Base-by-base conservation (phyloP, 30 jellyfish, hydroid and myxozoan species). In the Hydractinia echinata region DNA sequence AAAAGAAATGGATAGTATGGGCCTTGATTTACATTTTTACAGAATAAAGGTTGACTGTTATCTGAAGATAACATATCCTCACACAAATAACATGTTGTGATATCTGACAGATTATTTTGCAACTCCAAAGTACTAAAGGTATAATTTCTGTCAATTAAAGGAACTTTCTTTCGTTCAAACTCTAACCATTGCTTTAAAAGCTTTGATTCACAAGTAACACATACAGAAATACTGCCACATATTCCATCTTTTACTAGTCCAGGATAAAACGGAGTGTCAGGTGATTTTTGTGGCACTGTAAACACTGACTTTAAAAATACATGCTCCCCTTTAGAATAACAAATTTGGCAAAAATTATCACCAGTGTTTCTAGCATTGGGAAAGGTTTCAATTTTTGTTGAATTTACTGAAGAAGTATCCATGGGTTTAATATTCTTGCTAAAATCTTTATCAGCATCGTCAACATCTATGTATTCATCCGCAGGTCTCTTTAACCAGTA, bases 211-310 rank as follows among this genome's bases (percentile, higher is more conserved):
- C 93, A 84, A 48, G 30, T 66, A 10, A 52, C 51, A 67, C 93
- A 84, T 10, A 70, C 53, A 51, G 67, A 52, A 30, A 84, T 73
- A 55, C 85, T 64, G 61, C 97, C 97, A 62, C 84, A 87, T 1
- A 83, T 6, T 55, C 81, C 97, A 11, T 52, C 52, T 20, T 55
- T 15, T 16, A 61, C 76, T 10, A 88, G 54, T 13, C 86, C 49
- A 1, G 97, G 95, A 73, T 49, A 89, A 64, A 83, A 89, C 15
- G 95, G 97, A 53, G 91, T 89, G 51, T 81, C 97, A 11, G 67
- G 70, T 66, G 66, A 84, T 61, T 82, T 15, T 82, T 89, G 97
- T 48, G 95, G 94, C 61, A 79, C 64, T 3, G 91, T 83, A 61
- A 82, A 93, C 39, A 89, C 81, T 8, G 55, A 30, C 58, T 76